Percentiles rank a stretch among this genome's conserved stretches.
phyloP scores from a whole-genome alignment of 2,797 vertebrate species.

The Fistularia commersonii region DNA sequence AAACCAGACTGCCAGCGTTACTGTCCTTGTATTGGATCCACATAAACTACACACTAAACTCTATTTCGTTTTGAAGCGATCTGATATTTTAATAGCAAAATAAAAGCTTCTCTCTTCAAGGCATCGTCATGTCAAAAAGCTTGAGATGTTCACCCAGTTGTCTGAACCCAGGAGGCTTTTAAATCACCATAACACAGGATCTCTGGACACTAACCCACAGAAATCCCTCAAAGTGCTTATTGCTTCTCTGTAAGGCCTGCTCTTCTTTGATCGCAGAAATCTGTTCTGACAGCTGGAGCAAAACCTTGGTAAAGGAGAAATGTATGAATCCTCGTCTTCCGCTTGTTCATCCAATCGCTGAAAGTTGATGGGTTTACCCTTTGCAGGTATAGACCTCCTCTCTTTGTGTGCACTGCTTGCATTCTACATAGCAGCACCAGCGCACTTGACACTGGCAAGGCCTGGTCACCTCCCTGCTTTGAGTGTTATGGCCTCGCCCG shows the following conservation, averaged over 20 bases:
- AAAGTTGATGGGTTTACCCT: slow-evolving; percentile 58
- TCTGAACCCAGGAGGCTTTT: slow-evolving; percentile 45
- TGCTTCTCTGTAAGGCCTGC: slow-evolving; percentile 50
- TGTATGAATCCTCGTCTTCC: slow-evolving; percentile 22
- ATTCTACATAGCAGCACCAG: slow-evolving; percentile 99
- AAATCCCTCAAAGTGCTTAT: slow-evolving; percentile 76
- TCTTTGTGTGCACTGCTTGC: slow-evolving; percentile 95
- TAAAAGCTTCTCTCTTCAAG: slow-evolving; percentile 44
- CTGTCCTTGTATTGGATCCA: slow-evolving; percentile 37
- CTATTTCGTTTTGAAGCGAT: background rate
- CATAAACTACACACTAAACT: slow-evolving; percentile 13
- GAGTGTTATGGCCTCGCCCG: slow-evolving; percentile 95
- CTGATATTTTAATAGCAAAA: slow-evolving; percentile 27
- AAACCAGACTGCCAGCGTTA: slow-evolving; percentile 47
- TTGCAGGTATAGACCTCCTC: slow-evolving; percentile 99
- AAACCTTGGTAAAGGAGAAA: slow-evolving; percentile 44
- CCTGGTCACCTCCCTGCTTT: slow-evolving; percentile 92
- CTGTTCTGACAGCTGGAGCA: slow-evolving; percentile 39
- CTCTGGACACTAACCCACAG: slow-evolving; percentile 48
- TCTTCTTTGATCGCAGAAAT: slow-evolving; percentile 38
- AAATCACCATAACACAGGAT: slow-evolving; percentile 27
- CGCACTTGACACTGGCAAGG: slow-evolving; percentile 98
- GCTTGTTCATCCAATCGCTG: background rate
- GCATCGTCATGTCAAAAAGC: slow-evolving; percentile 50
- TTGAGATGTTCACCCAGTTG: slow-evolving; percentile 66